Conservation (phyloP, 2,888 invertebrate species). For the Stictocephala bisonia region DNA sequence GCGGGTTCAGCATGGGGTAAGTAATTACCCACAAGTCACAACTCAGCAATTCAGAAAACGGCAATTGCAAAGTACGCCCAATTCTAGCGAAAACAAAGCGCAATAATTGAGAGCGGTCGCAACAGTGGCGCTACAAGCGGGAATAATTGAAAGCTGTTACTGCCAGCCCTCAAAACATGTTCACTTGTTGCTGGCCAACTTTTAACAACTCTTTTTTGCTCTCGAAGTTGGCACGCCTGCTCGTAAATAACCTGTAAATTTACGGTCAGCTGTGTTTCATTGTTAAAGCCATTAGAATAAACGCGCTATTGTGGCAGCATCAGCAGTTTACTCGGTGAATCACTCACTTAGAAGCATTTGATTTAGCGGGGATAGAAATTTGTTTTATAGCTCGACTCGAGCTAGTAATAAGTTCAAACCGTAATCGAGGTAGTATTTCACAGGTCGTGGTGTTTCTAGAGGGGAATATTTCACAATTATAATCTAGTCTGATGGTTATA, state of each 20-base stretch:
- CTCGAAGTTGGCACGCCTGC: slow-evolving; percentile 4
- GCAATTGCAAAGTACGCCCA: too few relatives aligned
- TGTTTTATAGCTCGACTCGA: slow-evolving; percentile 7
- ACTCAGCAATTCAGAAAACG: too few relatives aligned
- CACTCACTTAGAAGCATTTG: too few relatives aligned
- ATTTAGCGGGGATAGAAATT: slow-evolving; percentile 15
- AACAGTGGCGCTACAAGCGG: background rate
- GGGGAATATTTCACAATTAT: slow-evolving; percentile 3
- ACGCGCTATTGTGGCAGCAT: too few relatives aligned
- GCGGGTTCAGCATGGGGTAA: too few relatives aligned
- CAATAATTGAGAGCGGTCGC: background rate
- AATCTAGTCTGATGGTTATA: background rate
- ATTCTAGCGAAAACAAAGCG: slow-evolving; percentile 1
- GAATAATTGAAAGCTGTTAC: too few relatives aligned
- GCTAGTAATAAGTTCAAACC: background rate
- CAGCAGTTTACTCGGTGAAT: background rate
- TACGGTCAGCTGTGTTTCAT: slow-evolving; percentile 22
- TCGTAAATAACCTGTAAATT: background rate
- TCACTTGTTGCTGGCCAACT: background rate
- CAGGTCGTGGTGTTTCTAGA: background rate
- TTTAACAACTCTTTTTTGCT: slow-evolving; percentile 18
- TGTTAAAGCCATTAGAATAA: slow-evolving; percentile 29
- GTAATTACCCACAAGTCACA: too few relatives aligned
- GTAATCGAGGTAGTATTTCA: slow-evolving; percentile 8
- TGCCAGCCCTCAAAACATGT: background rate